Evolutionary conservation across 2,113 vertebrate species (phyloP).

Genomic region (Cynocephalus volans): DNA sequence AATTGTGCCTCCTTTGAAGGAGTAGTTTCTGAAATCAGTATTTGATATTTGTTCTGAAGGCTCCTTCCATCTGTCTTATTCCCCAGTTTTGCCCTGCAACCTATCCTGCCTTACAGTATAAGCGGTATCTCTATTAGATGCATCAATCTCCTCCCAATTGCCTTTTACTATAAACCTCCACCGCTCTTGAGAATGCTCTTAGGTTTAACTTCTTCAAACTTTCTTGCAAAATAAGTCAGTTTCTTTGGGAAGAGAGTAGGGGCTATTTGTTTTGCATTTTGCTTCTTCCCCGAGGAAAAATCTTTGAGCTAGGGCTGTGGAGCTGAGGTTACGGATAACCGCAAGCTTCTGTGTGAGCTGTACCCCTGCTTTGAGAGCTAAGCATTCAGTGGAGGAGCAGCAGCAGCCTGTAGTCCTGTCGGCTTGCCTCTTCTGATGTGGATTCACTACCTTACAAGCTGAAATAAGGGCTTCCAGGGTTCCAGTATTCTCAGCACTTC

Average conservation of each 20-base stretch:
- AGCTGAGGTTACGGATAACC: background rate
- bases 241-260: background rate
- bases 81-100: background rate
- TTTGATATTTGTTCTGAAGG: background rate
- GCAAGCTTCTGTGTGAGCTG: background rate
- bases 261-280: background rate
- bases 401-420: background rate
- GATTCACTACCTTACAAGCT: background rate
- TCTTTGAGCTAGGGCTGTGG: background rate
- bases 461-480: background rate
- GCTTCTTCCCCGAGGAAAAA: background rate
- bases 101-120: background rate
- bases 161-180: background rate
- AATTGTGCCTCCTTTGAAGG: background rate
- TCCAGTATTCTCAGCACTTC: background rate
- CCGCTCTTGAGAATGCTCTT: background rate
- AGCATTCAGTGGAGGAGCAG: background rate
- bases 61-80: background rate
- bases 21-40: background rate
- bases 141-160: background rate
- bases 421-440: background rate
- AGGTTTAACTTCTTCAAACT: background rate
- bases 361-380: background rate
- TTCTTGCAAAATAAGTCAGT: background rate
- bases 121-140: background rate